Evolutionary conservation across 2,797 vertebrate species (phyloP).

Genomic region (Sarcophilus harrisii): DNA sequence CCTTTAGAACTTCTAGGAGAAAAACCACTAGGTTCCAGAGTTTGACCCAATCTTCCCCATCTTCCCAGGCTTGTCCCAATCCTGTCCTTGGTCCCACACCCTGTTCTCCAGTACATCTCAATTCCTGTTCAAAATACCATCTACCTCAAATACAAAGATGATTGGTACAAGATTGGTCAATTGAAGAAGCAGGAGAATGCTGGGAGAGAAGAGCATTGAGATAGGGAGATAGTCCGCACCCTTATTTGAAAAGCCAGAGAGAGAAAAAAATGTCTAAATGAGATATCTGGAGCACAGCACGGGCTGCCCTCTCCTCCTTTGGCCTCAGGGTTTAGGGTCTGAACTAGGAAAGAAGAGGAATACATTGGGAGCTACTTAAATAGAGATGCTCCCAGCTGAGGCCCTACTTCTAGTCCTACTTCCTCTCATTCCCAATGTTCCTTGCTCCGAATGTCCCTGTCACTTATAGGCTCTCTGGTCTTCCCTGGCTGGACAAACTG

Average conservation of each 20-base stretch:
- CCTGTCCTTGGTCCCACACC: no score
- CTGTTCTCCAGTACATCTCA: neutral
- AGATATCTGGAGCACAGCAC: neutral
- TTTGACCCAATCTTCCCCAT: neutral
- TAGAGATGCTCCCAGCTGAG: neutral
- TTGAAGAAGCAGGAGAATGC: neutral
- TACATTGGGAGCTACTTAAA: neutral
- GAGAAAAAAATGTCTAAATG: neutral
- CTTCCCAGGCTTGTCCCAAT: neutral
- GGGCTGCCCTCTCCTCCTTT: neutral
- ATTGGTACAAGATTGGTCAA: neutral
- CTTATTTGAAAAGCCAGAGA: neutral
- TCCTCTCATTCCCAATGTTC: neutral
- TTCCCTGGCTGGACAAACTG: constrained; percentile 13
- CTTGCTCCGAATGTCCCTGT: neutral
- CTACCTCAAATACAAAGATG: neutral
- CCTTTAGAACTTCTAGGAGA: neutral
- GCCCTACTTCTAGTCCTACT: neutral
- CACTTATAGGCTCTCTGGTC: neutral
- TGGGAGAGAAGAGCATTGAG: neutral
- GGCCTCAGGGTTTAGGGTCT: neutral
- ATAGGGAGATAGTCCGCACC: neutral
- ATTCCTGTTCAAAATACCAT: neutral
- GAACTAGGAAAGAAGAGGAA: neutral
- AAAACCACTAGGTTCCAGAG: neutral